A percentile compares a stretch with the other conserved stretches of the same genome.
These are phyloP conservation scores for Drosophila rubida DNA, from an alignment of 2,888 invertebrate genomes.

Conservation along the genomic window DNA sequence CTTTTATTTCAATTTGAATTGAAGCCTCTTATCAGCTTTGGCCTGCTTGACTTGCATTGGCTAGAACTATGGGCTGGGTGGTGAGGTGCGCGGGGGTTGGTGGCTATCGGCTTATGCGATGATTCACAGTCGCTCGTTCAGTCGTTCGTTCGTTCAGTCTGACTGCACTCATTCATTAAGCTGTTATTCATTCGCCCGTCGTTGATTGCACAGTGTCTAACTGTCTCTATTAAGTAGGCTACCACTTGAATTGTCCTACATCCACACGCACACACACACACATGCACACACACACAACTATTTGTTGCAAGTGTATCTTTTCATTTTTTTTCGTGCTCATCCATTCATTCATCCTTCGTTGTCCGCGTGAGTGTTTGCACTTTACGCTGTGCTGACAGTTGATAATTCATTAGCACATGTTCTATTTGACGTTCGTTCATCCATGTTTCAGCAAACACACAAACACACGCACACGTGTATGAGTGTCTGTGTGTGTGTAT, in stretches of 20 bases:
- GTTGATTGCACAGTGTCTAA: constrained; percentile 42
- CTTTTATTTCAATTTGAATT: not conserved
- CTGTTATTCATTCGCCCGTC: constrained; percentile 47
- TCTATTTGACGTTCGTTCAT: constrained; percentile 78
- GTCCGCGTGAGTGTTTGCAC: constrained; percentile 72
- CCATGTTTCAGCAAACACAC: constrained; percentile 58
- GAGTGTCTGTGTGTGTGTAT: constrained; percentile 15
- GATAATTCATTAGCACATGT: constrained; percentile 77
- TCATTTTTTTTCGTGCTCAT: constrained; percentile 9
- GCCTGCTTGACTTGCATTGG: not conserved
- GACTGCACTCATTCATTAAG: constrained; percentile 51
- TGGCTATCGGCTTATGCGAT: constrained; percentile 36
- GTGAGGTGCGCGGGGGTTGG: not conserved
- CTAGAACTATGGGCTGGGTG: not conserved
- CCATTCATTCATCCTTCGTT: constrained; percentile 39
- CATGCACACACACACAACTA: constrained; percentile 3
- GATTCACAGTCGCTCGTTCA: constrained; percentile 19
- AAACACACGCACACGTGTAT: constrained; percentile 12
- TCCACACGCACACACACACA: constrained; percentile 17
- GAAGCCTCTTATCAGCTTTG: not conserved
- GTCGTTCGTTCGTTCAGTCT: constrained; percentile 10
- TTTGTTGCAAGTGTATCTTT: not conserved
- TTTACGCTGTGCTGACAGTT: constrained; percentile 74
- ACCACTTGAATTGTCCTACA: constrained; percentile 50
- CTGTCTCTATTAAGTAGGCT: constrained; percentile 46